Conservation (phyloP, 2,797 vertebrate genomes). For the Sebastes nivosus region DNA sequence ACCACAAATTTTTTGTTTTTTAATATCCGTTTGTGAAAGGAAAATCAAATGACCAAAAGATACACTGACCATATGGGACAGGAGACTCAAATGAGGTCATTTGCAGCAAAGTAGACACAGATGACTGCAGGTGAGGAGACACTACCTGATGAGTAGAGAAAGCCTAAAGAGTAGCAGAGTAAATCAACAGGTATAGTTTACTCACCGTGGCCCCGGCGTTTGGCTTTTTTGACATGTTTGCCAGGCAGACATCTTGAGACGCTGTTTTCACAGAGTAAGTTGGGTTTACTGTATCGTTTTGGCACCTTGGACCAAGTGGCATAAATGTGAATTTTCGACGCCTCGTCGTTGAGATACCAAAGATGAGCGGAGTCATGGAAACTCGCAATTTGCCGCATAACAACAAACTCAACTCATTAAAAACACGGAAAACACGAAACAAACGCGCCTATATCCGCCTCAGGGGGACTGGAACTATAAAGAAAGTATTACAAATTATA, state of each 20-base stretch:
- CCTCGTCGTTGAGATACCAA: constrained; percentile 34
- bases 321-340: constrained; percentile 49
- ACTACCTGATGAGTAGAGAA: too few species aligned
- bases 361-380: constrained; percentile 23
- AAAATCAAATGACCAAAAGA: too few species aligned
- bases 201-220: constrained; percentile 59
- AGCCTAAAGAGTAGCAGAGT: not conserved
- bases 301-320: constrained; percentile 52
- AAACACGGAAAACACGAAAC: not conserved
- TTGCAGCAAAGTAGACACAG: not conserved
- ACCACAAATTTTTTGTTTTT: too few species aligned
- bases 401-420: constrained; percentile 3
- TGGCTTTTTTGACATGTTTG: not conserved
- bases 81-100: not conserved
- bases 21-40: too few species aligned
- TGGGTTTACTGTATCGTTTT: constrained; percentile 21
- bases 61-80: too few species aligned
- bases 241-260: not conserved
- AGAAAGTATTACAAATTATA: not conserved
- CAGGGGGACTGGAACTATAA: fast-evolving
- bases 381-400: constrained; percentile 40
- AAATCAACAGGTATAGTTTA: not conserved
- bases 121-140: too few species aligned
- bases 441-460: not conserved
- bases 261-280: constrained; percentile 4